phyloP scores from a whole-genome alignment of 2,113 vertebrate genomes.

The Ursus arctos region DNA sequence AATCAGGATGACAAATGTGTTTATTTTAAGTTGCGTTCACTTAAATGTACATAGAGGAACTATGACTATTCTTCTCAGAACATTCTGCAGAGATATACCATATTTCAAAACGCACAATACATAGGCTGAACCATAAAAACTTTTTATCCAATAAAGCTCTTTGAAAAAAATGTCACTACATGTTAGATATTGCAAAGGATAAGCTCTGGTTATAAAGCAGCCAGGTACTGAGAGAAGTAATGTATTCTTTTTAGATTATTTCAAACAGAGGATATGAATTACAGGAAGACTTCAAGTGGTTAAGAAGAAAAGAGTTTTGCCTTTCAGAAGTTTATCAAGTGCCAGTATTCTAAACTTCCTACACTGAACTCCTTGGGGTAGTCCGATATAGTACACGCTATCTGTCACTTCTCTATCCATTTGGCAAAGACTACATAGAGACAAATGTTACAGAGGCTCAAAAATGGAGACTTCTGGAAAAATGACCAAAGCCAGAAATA shows the following conservation, averaged over 20 bases:
- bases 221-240: constrained; percentile 37
- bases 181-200: constrained; percentile 60
- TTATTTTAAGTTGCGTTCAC: constrained; percentile 59
- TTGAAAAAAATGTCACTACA: constrained; percentile 53
- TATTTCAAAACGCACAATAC: constrained; percentile 67
- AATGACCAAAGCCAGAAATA: constrained; percentile 84
- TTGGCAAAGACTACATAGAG: constrained; percentile 72
- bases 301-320: constrained; percentile 74
- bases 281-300: constrained; percentile 68
- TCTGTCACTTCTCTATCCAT: constrained; percentile 68
- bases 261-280: constrained; percentile 73
- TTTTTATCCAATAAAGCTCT: constrained; percentile 67
- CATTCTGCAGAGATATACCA: constrained; percentile 3
- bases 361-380: constrained; percentile 68
- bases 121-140: constrained; percentile 61
- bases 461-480: constrained; percentile 79
- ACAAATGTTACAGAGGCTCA: constrained; percentile 77
- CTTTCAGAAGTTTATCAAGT: constrained; percentile 79
- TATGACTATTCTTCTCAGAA: constrained; percentile 67
- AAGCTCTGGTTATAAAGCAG: constrained; percentile 58
- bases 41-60: constrained; percentile 51
- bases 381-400: constrained; percentile 68
- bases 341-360: constrained; percentile 75
- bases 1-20: constrained; percentile 7
- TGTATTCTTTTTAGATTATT: constrained; percentile 65